Conservation (phyloP, 1,140 invertebrate species). For the Parapsyche elsis region DNA sequence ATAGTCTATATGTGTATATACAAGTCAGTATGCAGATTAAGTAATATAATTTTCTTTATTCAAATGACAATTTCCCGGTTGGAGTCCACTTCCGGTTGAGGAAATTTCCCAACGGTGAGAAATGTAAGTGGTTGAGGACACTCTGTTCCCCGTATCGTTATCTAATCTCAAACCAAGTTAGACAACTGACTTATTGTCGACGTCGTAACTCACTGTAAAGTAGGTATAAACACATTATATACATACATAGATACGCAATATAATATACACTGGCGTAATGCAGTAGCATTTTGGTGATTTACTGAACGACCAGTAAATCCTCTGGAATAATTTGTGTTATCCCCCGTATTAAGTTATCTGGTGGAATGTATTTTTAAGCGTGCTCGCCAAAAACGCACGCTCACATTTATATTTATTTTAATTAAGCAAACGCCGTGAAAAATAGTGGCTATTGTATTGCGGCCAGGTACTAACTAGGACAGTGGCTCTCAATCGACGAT, state of each 20-base stretch:
- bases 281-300: no score
- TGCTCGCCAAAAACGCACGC: background rate
- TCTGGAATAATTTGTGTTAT: slow-evolving; percentile 13
- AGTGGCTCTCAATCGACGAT: background rate
- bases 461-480: background rate
- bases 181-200: no score
- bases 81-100: slow-evolving; percentile 5
- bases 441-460: background rate
- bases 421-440: slow-evolving; percentile 2
- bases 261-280: no score
- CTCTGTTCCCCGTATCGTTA: background rate
- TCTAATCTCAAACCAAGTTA: slow-evolving; percentile 1
- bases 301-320: no score
- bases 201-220: background rate
- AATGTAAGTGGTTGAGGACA: slow-evolving; percentile 6
- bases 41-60: background rate
- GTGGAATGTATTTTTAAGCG: background rate
- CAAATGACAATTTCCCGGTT: slow-evolving; percentile 17
- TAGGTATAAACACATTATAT: no score
- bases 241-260: no score
- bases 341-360: background rate
- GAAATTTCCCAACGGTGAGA: slow-evolving; percentile 16
- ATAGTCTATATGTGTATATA: background rate
- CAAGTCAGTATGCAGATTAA: background rate
- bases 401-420: slow-evolving; percentile 9